Evolutionary conservation across 2,888 invertebrate genomes (phyloP).

Genomic region (Eudemis profundana): DNA sequence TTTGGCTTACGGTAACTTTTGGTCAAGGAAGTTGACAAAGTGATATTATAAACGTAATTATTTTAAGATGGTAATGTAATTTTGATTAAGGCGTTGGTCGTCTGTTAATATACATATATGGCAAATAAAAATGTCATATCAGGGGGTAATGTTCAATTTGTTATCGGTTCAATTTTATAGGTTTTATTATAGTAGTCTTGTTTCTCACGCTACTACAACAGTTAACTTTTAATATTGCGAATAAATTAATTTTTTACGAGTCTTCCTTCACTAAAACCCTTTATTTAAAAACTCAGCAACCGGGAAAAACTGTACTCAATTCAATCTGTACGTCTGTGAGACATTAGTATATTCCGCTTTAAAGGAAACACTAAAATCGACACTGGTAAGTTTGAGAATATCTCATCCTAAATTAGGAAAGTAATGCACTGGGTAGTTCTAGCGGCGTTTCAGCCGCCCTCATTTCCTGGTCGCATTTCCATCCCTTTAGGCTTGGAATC

Average conservation of each 20-base stretch:
- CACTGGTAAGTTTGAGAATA: too few species aligned
- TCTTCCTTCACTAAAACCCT: too few species aligned
- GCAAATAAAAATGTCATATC: slow-evolving; percentile 30
- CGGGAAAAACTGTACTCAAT: not conserved
- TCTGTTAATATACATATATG: not conserved
- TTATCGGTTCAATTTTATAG: not conserved
- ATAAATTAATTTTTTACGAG: not conserved
- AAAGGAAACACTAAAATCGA: too few species aligned
- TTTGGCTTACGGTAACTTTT: slow-evolving; percentile 24
- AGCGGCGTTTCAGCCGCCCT: too few species aligned
- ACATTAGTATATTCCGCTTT: too few species aligned
- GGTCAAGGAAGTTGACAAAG: slow-evolving; percentile 25
- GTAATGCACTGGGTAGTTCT: too few species aligned
- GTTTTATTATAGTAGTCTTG: not conserved
- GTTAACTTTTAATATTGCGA: not conserved
- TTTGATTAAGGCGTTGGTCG: slow-evolving; percentile 14
- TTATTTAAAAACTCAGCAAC: not conserved
- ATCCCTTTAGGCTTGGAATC: too few species aligned
- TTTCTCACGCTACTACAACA: slow-evolving; percentile 22
- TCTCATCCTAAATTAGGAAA: too few species aligned
- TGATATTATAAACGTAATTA: slow-evolving; percentile 24
- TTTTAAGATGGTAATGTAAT: slow-evolving; percentile 3
- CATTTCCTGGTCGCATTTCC: too few species aligned
- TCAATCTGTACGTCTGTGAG: not conserved
- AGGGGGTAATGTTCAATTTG: slow-evolving; percentile 11